Base-by-base conservation (phyloP, 1,140 invertebrate species). In the Bombus waltoni region DNA sequence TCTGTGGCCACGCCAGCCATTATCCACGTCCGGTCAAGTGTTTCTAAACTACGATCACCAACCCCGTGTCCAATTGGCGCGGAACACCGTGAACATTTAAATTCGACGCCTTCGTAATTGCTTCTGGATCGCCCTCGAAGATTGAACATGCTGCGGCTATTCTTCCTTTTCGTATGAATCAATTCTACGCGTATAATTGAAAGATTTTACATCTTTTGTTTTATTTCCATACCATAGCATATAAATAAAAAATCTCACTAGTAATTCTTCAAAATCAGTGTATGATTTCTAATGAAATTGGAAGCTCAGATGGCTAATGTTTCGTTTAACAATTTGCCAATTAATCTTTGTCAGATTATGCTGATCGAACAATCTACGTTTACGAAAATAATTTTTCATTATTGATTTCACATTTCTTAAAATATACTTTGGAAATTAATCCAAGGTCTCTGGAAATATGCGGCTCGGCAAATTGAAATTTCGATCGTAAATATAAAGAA, bases 11-110 rank as follows among this genome's bases (percentile, higher is more conserved):
- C 81, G 86, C 90, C 92, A 73, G 88, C 90, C 87, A 95, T 95
- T 94, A 94, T 92, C 91, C 91, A 92, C 94, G 92, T 94, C 93
- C 93, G 94, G 93, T 93, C 88, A 92, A 89, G 84, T 91, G 89
- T 93, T 92, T 91, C 92, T 88, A 91, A 91, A 90, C 82, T 85
- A 83, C 80, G 81, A 89, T 88, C 89, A 62, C 81, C 70, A 86
- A 84, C 80, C 78, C 80, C 47, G 85, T 57, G 89, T 86, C 72
- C 83, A 77, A 78, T 79, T 72, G 83, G 35, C 70, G 85, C 81
- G 57, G 53, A 85, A 81, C 88, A 82, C 59, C 76, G 35, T 74
- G 38, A 88, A 89, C 88, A 68, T 74, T 86, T 86, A 86, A 86
- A 86, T 81, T 74, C 78, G 71, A 74, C 38, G 59, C 57, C 79